Evolutionary conservation across 2,888 invertebrate genomes (phyloP), one percentile per base, ranked within the genome.

Genomic region (Troilus luridus): DNA sequence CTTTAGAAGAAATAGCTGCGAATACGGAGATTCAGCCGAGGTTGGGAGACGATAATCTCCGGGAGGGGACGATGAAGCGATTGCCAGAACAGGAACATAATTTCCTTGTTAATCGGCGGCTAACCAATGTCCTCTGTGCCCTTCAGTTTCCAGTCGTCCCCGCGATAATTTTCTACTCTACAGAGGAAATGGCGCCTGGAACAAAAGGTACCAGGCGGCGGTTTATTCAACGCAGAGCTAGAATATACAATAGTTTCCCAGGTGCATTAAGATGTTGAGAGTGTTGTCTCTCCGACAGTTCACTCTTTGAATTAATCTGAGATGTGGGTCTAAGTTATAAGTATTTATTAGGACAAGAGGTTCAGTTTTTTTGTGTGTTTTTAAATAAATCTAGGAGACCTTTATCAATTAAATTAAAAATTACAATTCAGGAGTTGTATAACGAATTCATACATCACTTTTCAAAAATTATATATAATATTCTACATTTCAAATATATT

Each of bases 61-160:
- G 72, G 72, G 17, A 77, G 17, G 19, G 2, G 27, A 77, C 41
- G 17, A 77, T 77, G 27, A 77, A 77, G 72, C 41, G 17, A 77
- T 77, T 27, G 72, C 27, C 24, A 67, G 67, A 67, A 27, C 67
- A 14, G 67, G 24, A 9, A 41, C 17, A 77, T 77, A 77, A 77
- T 77, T 77, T 77, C 72, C 72, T 77, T 3, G 72, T 17, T 77
- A 41, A 77, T 77, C 17, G 41, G 72, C 41, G 72, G 72, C 72
- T 41, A 77, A 77, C 72, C 72, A 0, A 7, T 19, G 72, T 77
- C 27, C 72, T 72, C 72, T 14, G 1, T 19, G 1, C 9, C 9
- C 8, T 17, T 41, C 72, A 17, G 7, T 77, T 77, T 9, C 17
- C 27, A 24, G 27, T 10, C 41, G 9, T 41, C 14, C 27, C 6